Conservation (phyloP, 2,113 vertebrate genomes). For the Raja brachyura region DNA sequence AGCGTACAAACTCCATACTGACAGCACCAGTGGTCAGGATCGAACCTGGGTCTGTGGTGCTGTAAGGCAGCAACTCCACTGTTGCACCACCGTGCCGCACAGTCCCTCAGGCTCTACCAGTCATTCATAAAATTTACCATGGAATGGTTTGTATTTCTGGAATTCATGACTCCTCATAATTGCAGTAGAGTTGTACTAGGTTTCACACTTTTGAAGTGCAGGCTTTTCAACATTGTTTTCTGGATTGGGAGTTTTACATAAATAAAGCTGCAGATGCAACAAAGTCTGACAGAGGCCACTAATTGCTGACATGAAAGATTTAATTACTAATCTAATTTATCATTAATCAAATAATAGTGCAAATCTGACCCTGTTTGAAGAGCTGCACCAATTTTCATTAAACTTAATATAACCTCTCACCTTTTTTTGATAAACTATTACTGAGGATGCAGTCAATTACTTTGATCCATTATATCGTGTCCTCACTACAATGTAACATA, state of each 20-base stretch:
- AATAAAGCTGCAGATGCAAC: not conserved
- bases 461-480: not conserved
- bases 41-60: no score
- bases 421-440: not conserved
- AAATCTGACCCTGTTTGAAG: not conserved
- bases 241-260: not conserved
- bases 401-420: not conserved
- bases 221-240: not conserved
- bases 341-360: not conserved
- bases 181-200: not conserved
- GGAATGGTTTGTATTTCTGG: not conserved
- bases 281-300: not conserved
- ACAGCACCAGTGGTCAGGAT: no score
- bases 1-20: no score
- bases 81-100: no score
- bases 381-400: not conserved
- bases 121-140: not conserved
- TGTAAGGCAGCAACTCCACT: no score
- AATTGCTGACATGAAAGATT: not conserved
- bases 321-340: not conserved
- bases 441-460: not conserved
- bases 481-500: not conserved
- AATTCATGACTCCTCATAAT: not conserved
- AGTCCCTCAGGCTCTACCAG: not conserved
- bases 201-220: not conserved